Evolutionary conservation across 2,797 vertebrate species (phyloP), one percentile per base, ranked within the genome.

Genomic region (Tapera naevia): DNA sequence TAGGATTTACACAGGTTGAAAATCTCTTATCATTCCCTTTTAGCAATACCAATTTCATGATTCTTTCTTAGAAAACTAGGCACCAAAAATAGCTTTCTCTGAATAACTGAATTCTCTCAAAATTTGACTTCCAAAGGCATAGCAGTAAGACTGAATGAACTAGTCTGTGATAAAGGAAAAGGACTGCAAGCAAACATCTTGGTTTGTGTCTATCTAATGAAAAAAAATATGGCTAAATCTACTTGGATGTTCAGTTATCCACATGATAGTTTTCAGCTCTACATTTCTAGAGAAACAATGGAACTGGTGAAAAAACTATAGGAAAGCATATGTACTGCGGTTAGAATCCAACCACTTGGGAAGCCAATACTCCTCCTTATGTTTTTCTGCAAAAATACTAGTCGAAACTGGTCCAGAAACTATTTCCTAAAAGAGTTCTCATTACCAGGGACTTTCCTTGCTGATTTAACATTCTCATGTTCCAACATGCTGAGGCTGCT

Each of bases 1-100:
- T 86, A 89, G 66, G 93, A 94, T 96, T 95, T 94, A 79, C 79
- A 91, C 6, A 92, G 81, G 78, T 72, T 64, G 66, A 27, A 96
- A 93, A 92, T 94, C 69, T 93, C 75, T 92, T 92, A 80, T 65
- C 79, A 94, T 75, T 46, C 35, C 43, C 23, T 89, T 93, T 90
- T 74, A 94, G 60, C 94, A 95, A 86, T 66, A 91, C 62, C 4
- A 11, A 88, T 91, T 91, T 93, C 69, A 71, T 51, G 67, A 96
- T 86, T 91, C 88, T 76, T 92, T 93, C 80, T 89, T 81, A 86
- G 73, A 88, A 88, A 75, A 72, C 57, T 27, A 79, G 23, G 43
- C 48, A 83, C 46, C 58, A 89, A 92, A 95, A 97, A 88, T 92
- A 95, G 60, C 19, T 33, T 89, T 56, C 61, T 80, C 32, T 80